phyloP scores from a whole-genome alignment of 2,113 vertebrate genomes.

The Mustela lutreola region DNA sequence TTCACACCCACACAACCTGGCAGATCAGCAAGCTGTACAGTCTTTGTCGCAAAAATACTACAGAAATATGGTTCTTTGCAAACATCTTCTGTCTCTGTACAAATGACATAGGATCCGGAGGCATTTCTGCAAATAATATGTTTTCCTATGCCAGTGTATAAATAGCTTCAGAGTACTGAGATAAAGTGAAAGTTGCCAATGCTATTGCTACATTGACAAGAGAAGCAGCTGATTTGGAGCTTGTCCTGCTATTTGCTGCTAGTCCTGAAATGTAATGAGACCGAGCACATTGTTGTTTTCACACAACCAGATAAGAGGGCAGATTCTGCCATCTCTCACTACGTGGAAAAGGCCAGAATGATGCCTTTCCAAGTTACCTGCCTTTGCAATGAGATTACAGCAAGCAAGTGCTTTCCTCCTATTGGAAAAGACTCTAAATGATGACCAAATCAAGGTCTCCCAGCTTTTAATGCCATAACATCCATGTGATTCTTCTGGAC shows the following conservation, averaged over 20 bases:
- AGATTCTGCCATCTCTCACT: neutral
- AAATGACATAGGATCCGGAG: slow-evolving; percentile 77
- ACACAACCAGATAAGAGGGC: neutral
- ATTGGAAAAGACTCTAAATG: neutral
- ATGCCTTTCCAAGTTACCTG: neutral
- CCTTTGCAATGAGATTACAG: slow-evolving; percentile 5
- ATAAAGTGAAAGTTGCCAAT: slow-evolving; percentile 74
- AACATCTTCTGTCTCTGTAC: slow-evolving; percentile 79
- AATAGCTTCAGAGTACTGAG: slow-evolving; percentile 70
- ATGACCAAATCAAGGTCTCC: neutral
- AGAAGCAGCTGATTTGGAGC: slow-evolving; percentile 25
- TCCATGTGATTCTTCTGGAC: neutral
- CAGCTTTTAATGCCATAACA: neutral
- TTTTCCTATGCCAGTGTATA: slow-evolving; percentile 77
- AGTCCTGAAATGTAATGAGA: slow-evolving; percentile 60
- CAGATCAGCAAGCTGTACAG: slow-evolving; percentile 58
- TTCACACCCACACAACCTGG: slow-evolving; percentile 81
- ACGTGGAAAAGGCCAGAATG: neutral
- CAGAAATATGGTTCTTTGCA: slow-evolving; percentile 81
- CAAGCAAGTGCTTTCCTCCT: neutral
- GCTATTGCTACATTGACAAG: slow-evolving; percentile 60
- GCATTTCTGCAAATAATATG: slow-evolving; percentile 80
- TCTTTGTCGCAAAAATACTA: slow-evolving; percentile 76
- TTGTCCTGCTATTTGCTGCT: slow-evolving; percentile 38
- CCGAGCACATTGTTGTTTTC: slow-evolving; percentile 40